Percentiles rank a stretch among this genome's conserved stretches.
Evolutionary conservation across 2,888 invertebrate species (phyloP).

Genomic region (Saturnia japonica): DNA sequence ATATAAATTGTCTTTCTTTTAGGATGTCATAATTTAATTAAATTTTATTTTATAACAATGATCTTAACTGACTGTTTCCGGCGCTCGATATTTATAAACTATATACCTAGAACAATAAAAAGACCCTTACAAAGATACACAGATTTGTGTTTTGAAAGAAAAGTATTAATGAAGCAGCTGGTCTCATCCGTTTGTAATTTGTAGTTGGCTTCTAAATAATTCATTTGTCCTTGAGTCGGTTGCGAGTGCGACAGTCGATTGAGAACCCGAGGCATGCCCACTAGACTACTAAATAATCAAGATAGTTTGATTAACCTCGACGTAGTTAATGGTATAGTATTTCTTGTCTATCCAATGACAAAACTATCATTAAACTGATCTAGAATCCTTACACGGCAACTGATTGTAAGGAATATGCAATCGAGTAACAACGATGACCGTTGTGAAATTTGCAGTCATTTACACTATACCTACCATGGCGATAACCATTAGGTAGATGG

Average conservation of each 20-base stretch:
- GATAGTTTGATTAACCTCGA: slow-evolving; percentile 7
- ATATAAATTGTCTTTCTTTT: no score
- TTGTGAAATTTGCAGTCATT: background rate
- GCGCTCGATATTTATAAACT: no score
- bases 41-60: no score
- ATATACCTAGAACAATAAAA: no score
- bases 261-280: slow-evolving; percentile 6
- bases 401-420: background rate
- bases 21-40: no score
- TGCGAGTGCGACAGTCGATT: slow-evolving; percentile 19
- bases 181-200: background rate
- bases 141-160: background rate
- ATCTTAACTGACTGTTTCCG: no score
- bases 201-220: slow-evolving; percentile 17
- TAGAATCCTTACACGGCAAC: no score
- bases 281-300: slow-evolving; percentile 14
- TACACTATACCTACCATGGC: no score
- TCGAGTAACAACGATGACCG: background rate
- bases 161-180: background rate
- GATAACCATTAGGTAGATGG: no score
- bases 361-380: background rate
- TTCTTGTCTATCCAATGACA: background rate
- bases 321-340: background rate
- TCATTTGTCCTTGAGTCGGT: slow-evolving; percentile 19
- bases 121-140: no score